Percentiles rank a stretch among this genome's conserved stretches.
phyloP scores from a whole-genome alignment of 2,113 vertebrate species.

The Nettapus auritus region DNA sequence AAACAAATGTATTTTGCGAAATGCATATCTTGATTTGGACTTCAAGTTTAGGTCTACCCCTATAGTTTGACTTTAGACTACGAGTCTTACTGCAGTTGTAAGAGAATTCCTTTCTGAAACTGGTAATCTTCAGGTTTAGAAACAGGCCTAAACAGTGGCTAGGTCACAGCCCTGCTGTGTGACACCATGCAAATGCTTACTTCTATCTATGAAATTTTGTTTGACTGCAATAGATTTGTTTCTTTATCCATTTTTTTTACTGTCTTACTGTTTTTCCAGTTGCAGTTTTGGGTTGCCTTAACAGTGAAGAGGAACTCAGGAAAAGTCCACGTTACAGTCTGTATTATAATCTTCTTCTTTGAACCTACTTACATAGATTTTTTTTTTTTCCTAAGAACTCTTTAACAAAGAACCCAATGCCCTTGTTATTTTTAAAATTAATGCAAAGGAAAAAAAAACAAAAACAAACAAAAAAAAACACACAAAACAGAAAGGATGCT shows the following conservation, averaged over 20 bases:
- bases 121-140: background rate
- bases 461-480: no score
- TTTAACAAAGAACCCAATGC: background rate
- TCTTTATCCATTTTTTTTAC: constrained; percentile 27
- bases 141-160: background rate
- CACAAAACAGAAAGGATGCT: background rate
- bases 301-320: constrained; percentile 23
- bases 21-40: background rate
- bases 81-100: background rate
- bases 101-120: background rate
- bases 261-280: constrained; percentile 5
- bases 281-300: constrained; percentile 21
- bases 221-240: background rate
- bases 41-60: background rate
- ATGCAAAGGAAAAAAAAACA: background rate
- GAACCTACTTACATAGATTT: background rate
- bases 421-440: background rate
- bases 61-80: background rate
- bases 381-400: background rate
- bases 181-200: background rate
- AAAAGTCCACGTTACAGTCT: background rate
- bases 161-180: background rate
- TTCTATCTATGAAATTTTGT: constrained; percentile 4
- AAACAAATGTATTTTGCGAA: background rate
- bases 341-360: background rate